Conservation (phyloP, 2,113 vertebrate species). For the Oreotrochilus melanogaster region DNA sequence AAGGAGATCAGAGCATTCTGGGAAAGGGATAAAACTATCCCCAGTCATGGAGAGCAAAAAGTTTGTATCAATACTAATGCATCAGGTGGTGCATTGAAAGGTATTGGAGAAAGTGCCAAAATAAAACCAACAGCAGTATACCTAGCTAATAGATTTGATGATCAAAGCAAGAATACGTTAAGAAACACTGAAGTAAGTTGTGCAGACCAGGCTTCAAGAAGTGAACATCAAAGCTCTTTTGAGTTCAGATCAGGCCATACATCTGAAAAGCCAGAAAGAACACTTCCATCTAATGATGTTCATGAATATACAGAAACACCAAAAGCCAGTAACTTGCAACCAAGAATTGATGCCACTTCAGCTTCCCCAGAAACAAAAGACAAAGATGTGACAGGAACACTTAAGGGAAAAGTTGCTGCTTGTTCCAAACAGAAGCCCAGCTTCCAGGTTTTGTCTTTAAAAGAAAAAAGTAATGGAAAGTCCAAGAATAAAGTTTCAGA, state of each 20-base stretch:
- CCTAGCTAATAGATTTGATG: background rate
- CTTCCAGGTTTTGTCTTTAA: constrained; percentile 80
- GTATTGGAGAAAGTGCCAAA: background rate
- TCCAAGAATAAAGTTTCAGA: constrained; percentile 68
- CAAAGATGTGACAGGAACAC: constrained; percentile 34
- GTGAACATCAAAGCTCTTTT: background rate
- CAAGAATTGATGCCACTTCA: constrained; percentile 68
- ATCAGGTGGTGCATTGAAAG: background rate
- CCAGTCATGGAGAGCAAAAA: constrained; percentile 22
- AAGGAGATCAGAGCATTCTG: constrained; percentile 90
- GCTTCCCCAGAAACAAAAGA: constrained; percentile 69
- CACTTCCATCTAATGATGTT: background rate
- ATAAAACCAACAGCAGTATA: background rate
- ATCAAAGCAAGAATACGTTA: constrained; percentile 11
- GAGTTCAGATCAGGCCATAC: background rate
- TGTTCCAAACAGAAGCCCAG: constrained; percentile 38
- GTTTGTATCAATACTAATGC: background rate
- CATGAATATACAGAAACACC: background rate
- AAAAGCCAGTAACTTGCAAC: constrained; percentile 10
- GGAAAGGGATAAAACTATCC: constrained; percentile 81
- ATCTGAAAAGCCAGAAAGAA: background rate
- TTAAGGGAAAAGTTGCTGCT: constrained; percentile 38
- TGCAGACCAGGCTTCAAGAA: background rate
- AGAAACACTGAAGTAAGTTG: constrained; percentile 34
- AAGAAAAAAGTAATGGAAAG: constrained; percentile 79